Conservation (phyloP, 2,888 invertebrate genomes). For the Acrobeloides nanus region DNA sequence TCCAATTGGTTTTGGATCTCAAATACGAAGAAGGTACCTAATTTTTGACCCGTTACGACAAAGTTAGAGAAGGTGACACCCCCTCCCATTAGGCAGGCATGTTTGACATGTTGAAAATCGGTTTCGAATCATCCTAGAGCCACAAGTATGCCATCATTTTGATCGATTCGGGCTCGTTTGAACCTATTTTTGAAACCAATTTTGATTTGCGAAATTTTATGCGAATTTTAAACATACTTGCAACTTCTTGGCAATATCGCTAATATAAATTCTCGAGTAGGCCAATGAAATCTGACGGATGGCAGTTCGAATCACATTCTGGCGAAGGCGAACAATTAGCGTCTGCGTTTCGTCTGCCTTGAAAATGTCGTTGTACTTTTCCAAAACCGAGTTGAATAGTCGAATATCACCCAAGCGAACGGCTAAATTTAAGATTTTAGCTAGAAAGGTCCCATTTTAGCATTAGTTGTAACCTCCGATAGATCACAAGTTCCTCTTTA, state of each 20-base stretch:
- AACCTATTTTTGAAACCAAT: too few relatives aligned
- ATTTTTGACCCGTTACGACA: too few relatives aligned
- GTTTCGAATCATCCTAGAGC: too few relatives aligned
- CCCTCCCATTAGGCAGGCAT: too few relatives aligned
- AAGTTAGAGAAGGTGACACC: too few relatives aligned
- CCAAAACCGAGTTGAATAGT: conserved; percentile 83
- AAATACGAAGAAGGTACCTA: too few relatives aligned
- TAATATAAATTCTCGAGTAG: conserved; percentile 88
- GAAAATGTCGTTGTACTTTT: conserved; percentile 65
- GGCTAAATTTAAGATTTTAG: conserved; percentile 52
- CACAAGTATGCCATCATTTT: too few relatives aligned
- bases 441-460: neutral
- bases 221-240: conserved; percentile 64
- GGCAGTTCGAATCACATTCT: conserved; percentile 92
- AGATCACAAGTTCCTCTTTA: too few relatives aligned
- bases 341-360: conserved; percentile 89
- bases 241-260: conserved; percentile 86
- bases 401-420: conserved; percentile 89
- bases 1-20: too few relatives aligned
- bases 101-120: too few relatives aligned
- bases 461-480: neutral
- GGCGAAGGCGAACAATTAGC: conserved; percentile 83
- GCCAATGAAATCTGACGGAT: conserved; percentile 82
- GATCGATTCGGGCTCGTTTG: too few relatives aligned
- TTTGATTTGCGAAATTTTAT: too few relatives aligned